Evolutionary conservation across 2,113 vertebrate genomes (phyloP), one percentile per base, ranked within the genome.

Genomic region (Chaetodon trifascialis): DNA sequence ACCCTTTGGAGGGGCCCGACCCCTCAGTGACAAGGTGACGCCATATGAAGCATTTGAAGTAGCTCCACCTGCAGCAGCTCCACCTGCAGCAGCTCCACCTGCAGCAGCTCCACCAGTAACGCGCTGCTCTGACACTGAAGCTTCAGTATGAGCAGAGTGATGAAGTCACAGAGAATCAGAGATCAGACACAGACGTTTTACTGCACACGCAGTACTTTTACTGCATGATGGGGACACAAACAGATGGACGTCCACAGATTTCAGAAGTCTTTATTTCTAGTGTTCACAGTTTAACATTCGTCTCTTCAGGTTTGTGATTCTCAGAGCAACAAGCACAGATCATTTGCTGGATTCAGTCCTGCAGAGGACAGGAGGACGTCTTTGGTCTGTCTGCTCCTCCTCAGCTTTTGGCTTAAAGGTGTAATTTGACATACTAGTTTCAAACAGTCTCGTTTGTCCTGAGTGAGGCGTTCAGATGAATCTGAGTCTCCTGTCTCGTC

Each of bases 261-360:
- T 49, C 30, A 30, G 30, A 51, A 2, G 21, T 92, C 89, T 94
- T 94, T 90, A 96, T 96, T 86, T 73, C 25, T 77, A 54, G 76
- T 95, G 95, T 97, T 97, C 96, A 97, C 97, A 97, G 97, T 97
- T 94, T 80, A 40, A 84, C 66, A 86, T 64, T 69, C 2, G 16
- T 76, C 49, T 71, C 58, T 17, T 59, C 19, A 19, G 7, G 40
- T 19, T 66, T 54, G 51, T 55, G n/a, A 66, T 0, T 40, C 72
- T 4, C 38, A 7, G 7, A 4, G 1, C 2, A 40, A 19, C 7
- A 34, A 73, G 21, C 36, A 56, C 54, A 12, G 54, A 8, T 72
- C 5, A 0, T 21, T 15, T 11, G 23, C 49, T 65, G 60, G 51
- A 51, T 11, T 46, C 23, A 34, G 19, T 74, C 55, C 17, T 11